Base-by-base conservation (phyloP, 2,113 vertebrate species). In the Eublepharis macularius region DNA sequence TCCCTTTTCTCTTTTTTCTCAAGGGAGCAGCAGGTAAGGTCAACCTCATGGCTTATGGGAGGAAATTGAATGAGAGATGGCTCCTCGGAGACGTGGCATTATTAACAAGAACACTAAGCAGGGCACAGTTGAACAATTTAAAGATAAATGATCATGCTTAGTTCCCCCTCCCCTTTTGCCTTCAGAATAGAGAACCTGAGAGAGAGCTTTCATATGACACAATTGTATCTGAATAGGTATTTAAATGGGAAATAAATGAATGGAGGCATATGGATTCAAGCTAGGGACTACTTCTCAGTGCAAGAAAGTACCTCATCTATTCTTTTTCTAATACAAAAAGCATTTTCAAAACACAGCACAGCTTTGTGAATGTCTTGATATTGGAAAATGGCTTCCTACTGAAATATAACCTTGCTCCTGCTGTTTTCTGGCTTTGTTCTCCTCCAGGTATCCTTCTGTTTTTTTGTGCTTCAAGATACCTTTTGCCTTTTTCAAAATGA, bases 101-200 rank as follows among this genome's bases (percentile, higher is more conserved):
- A 96, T 95, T 95, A 96, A 95, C 81, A 89, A 91, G 91, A 95
- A 90, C 88, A 77, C 66, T 85, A 93, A 87, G 91, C 93, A 94
- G 89, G 87, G 88, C 85, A 91, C 36, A 88, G 89, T 19, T 70
- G 86, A 92, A 87, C 19, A 90, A 85, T 92, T 94, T 93, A 87
- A 92, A 94, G 93, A 95, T 80, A 95, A 92, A 93, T 36, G 80
- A 87, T 69, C 81, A 84, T 80, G 66, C 85, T 66, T 84, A 39
- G 72, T 92, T 87, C 72, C 84, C 54, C 54, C 57, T 21, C 57
- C 21, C 9, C 82, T 87, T 93, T 86, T 8, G 13, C 74, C 84
- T 88, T 87, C 84, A 91, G 63, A 4, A 26, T 54, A 65, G 34
- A 88, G 26, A 90, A 87, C 63, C 49, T 45, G 60, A 87, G 88